These are phyloP conservation scores for Drosophila tani DNA, from an alignment of 1,140 invertebrate species.

Conservation along the genomic window DNA sequence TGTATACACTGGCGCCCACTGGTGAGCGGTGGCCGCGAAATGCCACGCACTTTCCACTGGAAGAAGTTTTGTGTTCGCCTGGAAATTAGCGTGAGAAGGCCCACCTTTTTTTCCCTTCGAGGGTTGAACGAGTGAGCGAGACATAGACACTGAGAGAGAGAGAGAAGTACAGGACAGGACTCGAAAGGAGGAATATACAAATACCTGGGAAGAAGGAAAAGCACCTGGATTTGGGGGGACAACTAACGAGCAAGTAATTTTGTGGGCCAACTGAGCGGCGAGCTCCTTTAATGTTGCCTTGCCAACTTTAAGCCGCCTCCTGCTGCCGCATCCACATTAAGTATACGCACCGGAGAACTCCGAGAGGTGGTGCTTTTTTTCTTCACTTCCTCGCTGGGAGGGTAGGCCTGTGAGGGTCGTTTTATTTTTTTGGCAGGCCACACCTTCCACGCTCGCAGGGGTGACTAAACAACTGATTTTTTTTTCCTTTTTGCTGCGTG, in stretches of 20 bases:
- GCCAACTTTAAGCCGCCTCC: constrained; percentile 74
- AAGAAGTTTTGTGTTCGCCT: constrained; percentile 61
- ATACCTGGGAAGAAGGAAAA: constrained; percentile 11
- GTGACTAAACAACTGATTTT: constrained; percentile 71
- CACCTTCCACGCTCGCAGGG: constrained; percentile 78
- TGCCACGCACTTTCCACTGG: constrained; percentile 76
- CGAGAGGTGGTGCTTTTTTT: constrained; percentile 7
- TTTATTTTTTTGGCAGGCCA: constrained; percentile 66
- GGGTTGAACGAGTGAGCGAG: constrained; percentile 17
- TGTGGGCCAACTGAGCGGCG: constrained; percentile 70
- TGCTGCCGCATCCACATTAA: constrained; percentile 55
- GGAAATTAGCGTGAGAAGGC: constrained; percentile 59
- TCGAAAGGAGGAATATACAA: constrained; percentile 17
- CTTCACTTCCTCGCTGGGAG: constrained; percentile 2
- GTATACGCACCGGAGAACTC: constrained; percentile 56
- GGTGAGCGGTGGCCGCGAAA: constrained; percentile 33
- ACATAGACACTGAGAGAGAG: background rate
- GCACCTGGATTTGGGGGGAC: constrained; percentile 29
- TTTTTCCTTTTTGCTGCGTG: constrained; percentile 35
- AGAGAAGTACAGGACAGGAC: constrained; percentile 10
- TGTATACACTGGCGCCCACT: constrained; percentile 59
- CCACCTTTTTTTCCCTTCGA: constrained; percentile 29
- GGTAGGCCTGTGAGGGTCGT: constrained; percentile 66
- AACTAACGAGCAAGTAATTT: constrained; percentile 81
- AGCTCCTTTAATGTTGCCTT: constrained; percentile 62